phyloP scores from a whole-genome alignment of 2,113 vertebrate genomes.

The Passer domesticus region DNA sequence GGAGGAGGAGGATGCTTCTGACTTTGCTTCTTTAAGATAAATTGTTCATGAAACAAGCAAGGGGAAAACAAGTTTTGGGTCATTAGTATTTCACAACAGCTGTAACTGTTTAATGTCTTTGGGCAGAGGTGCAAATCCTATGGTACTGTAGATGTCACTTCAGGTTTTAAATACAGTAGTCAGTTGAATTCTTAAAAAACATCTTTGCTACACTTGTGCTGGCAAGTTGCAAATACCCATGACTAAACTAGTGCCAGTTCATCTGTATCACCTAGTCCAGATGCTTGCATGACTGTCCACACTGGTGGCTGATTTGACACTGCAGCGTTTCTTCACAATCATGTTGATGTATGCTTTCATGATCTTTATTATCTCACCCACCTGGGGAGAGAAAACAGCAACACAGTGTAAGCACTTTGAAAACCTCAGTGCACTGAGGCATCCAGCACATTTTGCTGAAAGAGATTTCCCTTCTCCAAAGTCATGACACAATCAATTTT shows the following conservation, averaged over 20 bases:
- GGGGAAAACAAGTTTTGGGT: background rate
- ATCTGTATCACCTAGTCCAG: constrained; percentile 82
- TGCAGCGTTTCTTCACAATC: constrained; percentile 94
- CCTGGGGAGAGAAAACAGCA: constrained; percentile 68
- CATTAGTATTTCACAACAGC: background rate
- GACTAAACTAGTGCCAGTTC: background rate
- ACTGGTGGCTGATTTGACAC: constrained; percentile 82
- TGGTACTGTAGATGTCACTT: background rate
- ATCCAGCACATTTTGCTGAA: background rate
- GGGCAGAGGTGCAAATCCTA: constrained; percentile 38
- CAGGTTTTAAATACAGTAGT: constrained; percentile 28
- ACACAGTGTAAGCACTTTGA: background rate
- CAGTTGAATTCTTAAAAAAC: constrained; percentile 43
- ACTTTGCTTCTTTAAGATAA: constrained; percentile 38
- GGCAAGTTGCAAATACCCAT: constrained; percentile 39
- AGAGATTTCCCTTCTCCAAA: background rate
- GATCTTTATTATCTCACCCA: constrained; percentile 91
- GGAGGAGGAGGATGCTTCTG: background rate
- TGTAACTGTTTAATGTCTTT: constrained; percentile 25
- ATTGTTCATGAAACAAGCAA: constrained; percentile 10
- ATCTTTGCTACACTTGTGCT: constrained; percentile 68
- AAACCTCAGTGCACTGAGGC: background rate
- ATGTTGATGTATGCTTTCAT: constrained; percentile 96
- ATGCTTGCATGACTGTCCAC: constrained; percentile 77
- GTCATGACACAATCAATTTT: background rate